Percentiles rank a stretch among this genome's conserved stretches.
These are phyloP conservation scores for Lasioglossum vierecki DNA, from an alignment of 2,888 invertebrate genomes.

Conservation along the genomic window DNA sequence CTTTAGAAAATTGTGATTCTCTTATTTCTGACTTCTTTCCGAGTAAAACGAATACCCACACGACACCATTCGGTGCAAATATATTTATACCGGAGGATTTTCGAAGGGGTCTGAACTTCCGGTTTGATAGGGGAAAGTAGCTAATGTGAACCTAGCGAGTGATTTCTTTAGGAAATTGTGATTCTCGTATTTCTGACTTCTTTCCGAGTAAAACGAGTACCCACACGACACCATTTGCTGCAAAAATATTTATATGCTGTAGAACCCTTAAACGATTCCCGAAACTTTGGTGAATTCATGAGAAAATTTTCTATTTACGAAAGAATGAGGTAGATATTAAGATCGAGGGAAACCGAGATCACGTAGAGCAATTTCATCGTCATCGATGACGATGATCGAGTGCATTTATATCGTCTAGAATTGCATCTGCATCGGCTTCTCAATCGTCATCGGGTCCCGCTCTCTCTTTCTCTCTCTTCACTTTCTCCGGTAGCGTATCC, in stretches of 20 bases:
- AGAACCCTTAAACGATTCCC: no score
- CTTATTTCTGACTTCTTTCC: no score
- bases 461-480: conserved; percentile 23
- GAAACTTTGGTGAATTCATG: no score
- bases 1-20: no score
- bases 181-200: background rate
- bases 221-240: background rate
- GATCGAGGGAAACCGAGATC: background rate
- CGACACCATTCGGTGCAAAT: no score
- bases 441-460: conserved; percentile 23
- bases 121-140: background rate
- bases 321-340: background rate
- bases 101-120: no score
- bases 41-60: no score
- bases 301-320: background rate
- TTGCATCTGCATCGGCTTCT: conserved; percentile 29
- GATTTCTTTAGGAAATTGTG: background rate
- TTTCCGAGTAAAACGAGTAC: background rate
- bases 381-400: conserved; percentile 24
- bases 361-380: conserved; percentile 24
- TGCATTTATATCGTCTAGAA: conserved; percentile 42
- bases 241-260: background rate
- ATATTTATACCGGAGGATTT: no score
- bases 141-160: background rate
- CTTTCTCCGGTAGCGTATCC: conserved; percentile 50